phyloP scores from a whole-genome alignment of 2,888 invertebrate genomes.

The Cerceris ruficornis region DNA sequence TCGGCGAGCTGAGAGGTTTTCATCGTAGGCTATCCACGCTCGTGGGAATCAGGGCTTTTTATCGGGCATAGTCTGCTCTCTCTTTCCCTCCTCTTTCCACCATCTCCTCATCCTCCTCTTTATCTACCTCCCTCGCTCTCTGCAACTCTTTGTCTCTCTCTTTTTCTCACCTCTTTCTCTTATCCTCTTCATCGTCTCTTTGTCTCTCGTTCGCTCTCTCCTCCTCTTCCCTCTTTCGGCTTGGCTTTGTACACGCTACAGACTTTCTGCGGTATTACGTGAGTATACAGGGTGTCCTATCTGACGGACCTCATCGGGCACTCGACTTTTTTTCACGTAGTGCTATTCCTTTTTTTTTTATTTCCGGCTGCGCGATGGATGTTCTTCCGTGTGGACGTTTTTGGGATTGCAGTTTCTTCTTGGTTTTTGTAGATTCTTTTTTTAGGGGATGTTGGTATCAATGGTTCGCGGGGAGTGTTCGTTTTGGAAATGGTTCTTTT shows the following conservation, averaged over 20 bases:
- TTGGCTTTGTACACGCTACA: constrained; percentile 57
- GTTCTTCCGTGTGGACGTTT: too few species aligned
- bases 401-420: too few species aligned
- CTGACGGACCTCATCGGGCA: constrained; percentile 47
- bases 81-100: constrained; percentile 7
- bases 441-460: too few species aligned
- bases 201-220: background rate
- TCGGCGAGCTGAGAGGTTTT: constrained; percentile 66
- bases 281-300: constrained; percentile 55
- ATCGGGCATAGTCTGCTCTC: constrained; percentile 61
- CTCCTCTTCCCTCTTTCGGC: constrained; percentile 32
- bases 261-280: constrained; percentile 57
- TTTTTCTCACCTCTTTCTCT: constrained; percentile 13
- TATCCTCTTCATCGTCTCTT: constrained; percentile 6
- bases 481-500: too few species aligned
- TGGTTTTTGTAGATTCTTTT: too few species aligned
- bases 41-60: constrained; percentile 74
- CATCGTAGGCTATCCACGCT: constrained; percentile 68
- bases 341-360: constrained; percentile 16
- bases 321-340: constrained; percentile 25
- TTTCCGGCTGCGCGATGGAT: background rate
- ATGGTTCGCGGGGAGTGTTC: too few species aligned
- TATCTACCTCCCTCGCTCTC: background rate
- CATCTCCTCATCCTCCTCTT: constrained; percentile 4
- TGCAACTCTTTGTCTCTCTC: constrained; percentile 23